phyloP scores from a whole-genome alignment of 2,797 vertebrate species.

The Myiotriccus ornatus region DNA sequence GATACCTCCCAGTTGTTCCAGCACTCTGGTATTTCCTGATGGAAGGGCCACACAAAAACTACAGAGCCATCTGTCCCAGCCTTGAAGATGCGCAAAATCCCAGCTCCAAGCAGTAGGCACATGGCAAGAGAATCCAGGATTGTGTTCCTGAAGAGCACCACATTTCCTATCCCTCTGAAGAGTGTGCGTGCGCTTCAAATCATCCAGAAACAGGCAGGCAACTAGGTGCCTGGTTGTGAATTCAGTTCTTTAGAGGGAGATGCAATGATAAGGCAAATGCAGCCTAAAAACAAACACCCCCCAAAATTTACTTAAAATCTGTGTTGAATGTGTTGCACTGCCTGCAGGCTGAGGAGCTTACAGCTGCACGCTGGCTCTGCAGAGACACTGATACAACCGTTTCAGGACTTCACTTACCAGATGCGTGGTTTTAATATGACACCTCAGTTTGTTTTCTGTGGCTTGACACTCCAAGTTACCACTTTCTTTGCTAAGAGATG shows the following conservation, averaged over 20 bases:
- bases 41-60: background rate
- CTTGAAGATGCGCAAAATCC: background rate
- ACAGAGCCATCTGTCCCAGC: background rate
- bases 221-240: background rate
- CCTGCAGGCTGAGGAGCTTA: background rate
- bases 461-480: background rate
- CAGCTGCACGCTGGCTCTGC: background rate
- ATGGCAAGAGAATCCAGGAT: background rate
- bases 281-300: background rate
- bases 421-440: background rate
- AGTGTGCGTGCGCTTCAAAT: background rate
- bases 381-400: rapidly evolving
- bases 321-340: background rate
- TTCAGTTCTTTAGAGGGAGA: background rate
- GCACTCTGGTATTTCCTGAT: background rate
- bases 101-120: background rate
- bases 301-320: background rate
- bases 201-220: background rate
- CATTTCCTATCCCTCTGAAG: background rate
- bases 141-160: background rate
- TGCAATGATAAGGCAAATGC: background rate
- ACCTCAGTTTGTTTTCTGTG: background rate
- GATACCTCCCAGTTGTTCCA: background rate
- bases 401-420: background rate
- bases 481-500: background rate